Evolutionary conservation across 1,140 invertebrate species (phyloP).

Genomic region (Oncopodura yosiiana): DNA sequence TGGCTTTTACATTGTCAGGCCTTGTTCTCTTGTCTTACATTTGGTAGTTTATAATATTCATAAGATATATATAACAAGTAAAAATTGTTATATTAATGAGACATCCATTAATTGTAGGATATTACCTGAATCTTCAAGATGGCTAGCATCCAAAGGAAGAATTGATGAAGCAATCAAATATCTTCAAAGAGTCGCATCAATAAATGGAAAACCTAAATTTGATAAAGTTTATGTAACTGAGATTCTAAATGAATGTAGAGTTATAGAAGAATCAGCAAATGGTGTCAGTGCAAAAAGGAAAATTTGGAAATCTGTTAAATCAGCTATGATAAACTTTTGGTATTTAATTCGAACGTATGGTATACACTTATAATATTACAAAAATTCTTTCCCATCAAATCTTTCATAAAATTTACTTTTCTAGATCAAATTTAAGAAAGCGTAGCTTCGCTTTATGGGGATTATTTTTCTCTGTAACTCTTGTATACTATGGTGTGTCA

Average conservation of each 20-base stretch:
- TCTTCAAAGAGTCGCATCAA: slow-evolving; percentile 53
- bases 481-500: slow-evolving; percentile 25
- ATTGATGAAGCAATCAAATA: slow-evolving; percentile 57
- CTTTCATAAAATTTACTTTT: no score
- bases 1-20: slow-evolving; percentile 59
- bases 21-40: slow-evolving; percentile 54
- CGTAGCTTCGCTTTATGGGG: slow-evolving; percentile 17
- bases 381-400: no score
- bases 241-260: slow-evolving; percentile 16
- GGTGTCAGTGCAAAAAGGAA: no score
- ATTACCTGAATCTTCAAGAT: slow-evolving; percentile 72
- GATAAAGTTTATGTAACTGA: slow-evolving; percentile 1
- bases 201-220: slow-evolving; percentile 39
- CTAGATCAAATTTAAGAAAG: slow-evolving; percentile 14
- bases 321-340: no score
- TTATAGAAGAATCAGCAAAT: no score
- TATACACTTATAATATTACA: no score
- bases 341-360: no score
- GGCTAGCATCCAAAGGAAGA: slow-evolving; percentile 64
- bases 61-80: background rate
- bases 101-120: no score
- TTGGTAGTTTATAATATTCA: slow-evolving; percentile 41
- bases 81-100: no score
- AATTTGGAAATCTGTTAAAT: no score
- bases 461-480: slow-evolving; percentile 16